Evolutionary conservation across 2,113 vertebrate genomes (phyloP).

Genomic region (Tamias sibiricus): DNA sequence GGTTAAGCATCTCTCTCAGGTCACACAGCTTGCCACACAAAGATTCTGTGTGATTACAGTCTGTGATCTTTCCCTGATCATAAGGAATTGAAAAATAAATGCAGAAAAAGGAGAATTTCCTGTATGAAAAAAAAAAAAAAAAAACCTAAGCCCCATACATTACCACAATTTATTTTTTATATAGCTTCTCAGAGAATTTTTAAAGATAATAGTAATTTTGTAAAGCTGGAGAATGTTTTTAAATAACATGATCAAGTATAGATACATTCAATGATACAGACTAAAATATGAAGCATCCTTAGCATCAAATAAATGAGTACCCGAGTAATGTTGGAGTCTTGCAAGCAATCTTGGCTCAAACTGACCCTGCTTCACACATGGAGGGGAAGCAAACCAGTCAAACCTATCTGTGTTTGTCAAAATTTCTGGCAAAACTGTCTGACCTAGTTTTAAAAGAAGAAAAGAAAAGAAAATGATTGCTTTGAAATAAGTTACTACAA

Average conservation of each 20-base stretch:
- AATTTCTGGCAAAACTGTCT: slow-evolving; percentile 85
- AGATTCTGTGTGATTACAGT: background rate
- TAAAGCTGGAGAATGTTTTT: slow-evolving; percentile 58
- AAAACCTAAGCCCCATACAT: background rate
- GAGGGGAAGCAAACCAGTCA: slow-evolving; percentile 79
- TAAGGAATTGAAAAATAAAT: background rate
- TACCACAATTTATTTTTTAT: background rate
- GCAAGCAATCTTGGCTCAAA: slow-evolving; percentile 73
- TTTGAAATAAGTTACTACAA: slow-evolving; percentile 85
- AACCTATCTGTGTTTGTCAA: slow-evolving; percentile 83
- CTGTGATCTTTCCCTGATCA: background rate
- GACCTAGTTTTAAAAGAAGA: slow-evolving; percentile 57
- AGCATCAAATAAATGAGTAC: slow-evolving; percentile 65
- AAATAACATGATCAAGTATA: slow-evolving; percentile 44
- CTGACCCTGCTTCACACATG: slow-evolving; percentile 65
- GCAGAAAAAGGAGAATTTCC: background rate
- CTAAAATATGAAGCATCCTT: slow-evolving; percentile 54
- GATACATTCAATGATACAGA: slow-evolving; percentile 72
- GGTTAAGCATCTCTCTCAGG: background rate
- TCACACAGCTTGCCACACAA: background rate
- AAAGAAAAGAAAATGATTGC: slow-evolving; percentile 65
- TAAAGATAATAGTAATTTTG: slow-evolving; percentile 22
- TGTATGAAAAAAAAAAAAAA: background rate
- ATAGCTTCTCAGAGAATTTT: slow-evolving; percentile 18
- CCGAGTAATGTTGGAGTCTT: slow-evolving; percentile 63